Conservation (phyloP, 2,888 invertebrate genomes). For the Drosophila leonis region DNA sequence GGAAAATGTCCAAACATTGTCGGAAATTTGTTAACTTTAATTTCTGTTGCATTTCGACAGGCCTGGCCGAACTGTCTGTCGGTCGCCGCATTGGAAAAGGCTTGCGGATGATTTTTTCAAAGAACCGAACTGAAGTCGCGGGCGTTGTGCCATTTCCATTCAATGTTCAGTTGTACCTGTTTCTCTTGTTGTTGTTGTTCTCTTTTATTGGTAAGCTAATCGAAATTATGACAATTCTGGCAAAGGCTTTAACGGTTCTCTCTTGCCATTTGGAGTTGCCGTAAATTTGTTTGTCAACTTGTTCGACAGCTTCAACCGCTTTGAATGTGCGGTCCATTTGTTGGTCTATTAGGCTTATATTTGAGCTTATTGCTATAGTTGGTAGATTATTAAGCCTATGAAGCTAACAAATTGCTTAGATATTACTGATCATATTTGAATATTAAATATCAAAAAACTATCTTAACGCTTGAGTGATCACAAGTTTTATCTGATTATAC, state of each 20-base stretch:
- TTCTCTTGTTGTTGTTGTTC: conserved; percentile 35
- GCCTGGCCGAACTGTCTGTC: conserved; percentile 27
- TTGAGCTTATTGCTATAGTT: neutral
- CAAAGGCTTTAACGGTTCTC: conserved; percentile 69
- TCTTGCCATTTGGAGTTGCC: conserved; percentile 48
- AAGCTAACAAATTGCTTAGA: neutral
- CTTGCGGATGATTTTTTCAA: conserved; percentile 44
- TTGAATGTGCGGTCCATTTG: conserved; percentile 29
- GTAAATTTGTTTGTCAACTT: conserved; percentile 82
- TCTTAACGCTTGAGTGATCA: neutral
- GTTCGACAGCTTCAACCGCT: conserved; percentile 49
- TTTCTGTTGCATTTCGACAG: conserved; percentile 75
- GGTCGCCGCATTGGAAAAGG: conserved; percentile 31
- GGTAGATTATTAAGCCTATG: neutral
- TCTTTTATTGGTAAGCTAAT: conserved; percentile 65
- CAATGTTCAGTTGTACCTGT: conserved; percentile 11
- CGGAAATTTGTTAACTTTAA: conserved; percentile 82
- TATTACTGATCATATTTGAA: neutral
- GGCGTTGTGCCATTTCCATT: conserved; percentile 65
- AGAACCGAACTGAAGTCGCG: conserved; percentile 62
- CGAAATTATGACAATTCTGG: conserved; percentile 77
- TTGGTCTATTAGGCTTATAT: neutral
- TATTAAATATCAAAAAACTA: neutral
- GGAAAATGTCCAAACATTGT: conserved; percentile 79
- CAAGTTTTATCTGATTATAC: too few species aligned